phyloP scores from a whole-genome alignment of 2,888 invertebrate genomes.

The Sminthurides aquaticus region DNA sequence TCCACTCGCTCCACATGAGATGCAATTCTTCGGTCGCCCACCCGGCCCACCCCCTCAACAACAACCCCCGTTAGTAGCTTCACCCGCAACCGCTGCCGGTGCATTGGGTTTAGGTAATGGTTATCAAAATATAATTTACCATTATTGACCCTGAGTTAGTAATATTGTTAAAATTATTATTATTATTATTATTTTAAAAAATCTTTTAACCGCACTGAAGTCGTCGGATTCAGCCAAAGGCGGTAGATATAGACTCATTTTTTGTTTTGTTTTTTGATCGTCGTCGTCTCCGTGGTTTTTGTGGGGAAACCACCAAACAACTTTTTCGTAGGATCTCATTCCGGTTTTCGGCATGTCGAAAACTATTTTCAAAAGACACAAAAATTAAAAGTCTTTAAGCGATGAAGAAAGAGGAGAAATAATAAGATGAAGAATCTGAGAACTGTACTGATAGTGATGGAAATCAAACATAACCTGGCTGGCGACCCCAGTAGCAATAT shows the following conservation, averaged over 20 bases:
- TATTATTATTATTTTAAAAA: conserved; percentile 8
- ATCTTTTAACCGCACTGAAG: neutral
- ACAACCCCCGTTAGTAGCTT: conserved; percentile 18
- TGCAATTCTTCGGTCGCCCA: conserved; percentile 24
- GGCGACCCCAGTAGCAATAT: no score
- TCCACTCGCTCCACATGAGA: conserved; percentile 10
- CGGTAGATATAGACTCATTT: conserved; percentile 16
- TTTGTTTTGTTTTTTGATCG: neutral
- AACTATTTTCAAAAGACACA: conserved; percentile 20
- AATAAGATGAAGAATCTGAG: neutral
- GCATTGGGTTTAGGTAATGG: conserved; percentile 37
- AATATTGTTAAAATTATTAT: neutral
- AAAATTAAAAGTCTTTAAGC: neutral
- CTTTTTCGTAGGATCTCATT: neutral
- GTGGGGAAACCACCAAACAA: no score
- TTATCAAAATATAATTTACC: conserved; percentile 42
- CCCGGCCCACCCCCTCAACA: conserved; percentile 23
- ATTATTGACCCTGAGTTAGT: conserved; percentile 38
- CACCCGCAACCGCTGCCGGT: conserved; percentile 30
- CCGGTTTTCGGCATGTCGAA: no score
- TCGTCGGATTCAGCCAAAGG: neutral
- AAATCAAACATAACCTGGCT: no score
- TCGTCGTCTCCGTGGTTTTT: no score
- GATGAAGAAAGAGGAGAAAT: neutral
- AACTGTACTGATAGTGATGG: no score